Evolutionary conservation across 2,113 vertebrate genomes (phyloP), one percentile per base, ranked within the genome.

Genomic region (Phaetusa simplex): DNA sequence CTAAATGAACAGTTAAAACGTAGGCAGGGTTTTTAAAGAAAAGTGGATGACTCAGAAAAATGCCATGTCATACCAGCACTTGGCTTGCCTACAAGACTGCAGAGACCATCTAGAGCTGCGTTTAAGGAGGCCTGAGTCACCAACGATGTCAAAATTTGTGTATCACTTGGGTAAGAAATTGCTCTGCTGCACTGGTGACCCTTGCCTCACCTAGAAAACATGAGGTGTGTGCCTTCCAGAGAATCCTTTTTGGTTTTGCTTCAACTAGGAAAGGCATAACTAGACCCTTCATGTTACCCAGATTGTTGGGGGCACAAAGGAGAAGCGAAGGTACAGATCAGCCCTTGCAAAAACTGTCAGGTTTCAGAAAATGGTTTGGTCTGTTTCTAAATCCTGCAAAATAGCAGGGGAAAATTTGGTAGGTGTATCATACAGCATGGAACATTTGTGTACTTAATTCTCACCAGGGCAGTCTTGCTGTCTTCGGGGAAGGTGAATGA

Each of bases 361-460:
- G 20, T 53, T 79, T 79, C 34, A 86, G 69, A 71, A 83, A 36
- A n/a, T 11, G 5, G 1, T 34, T 29, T 58, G 23, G 5, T 69
- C 67, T 91, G 24, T 59, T 92, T 88, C 50, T 61, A 65, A 86
- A 72, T 32, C 34, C 58, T 87, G 72, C 16, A 64, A 78, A 96
- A 79, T 13, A 80, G 49, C 58, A 52, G 67, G 1, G 6, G 61
- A 69, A 88, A 82, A 95, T 81, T 52, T 58, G 49, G 52, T 80
- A 76, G 62, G 71, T 92, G 91, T 77, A 73, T 77, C 71, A 64
- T 42, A 59, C 12, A 38, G 74, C 3, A 24, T 61, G 78, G 87
- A 92, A 88, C 62, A 71, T 69, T 93, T 82, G 61, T 94, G 77
- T 93, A 70, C 79, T 94, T 95, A 94, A 94, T 95, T 97, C 80